Evolutionary conservation across 2,797 vertebrate genomes (phyloP), one percentile per base, ranked within the genome.

Genomic region (Psittacula derbiana): DNA sequence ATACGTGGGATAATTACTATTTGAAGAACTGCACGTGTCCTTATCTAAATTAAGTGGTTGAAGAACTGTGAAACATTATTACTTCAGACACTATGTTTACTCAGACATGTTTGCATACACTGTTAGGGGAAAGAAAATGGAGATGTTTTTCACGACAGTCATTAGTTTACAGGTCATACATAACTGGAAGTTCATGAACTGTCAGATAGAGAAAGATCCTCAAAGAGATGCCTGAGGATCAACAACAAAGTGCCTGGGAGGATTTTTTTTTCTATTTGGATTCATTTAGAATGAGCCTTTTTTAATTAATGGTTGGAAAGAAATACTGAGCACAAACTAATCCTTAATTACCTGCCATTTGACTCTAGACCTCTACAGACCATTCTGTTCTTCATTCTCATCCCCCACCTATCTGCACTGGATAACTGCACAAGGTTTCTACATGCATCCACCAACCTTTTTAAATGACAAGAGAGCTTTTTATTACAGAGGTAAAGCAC

Each of bases 41-140:
- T 94, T 95, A 96, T 75, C 71, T 75, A 95, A 95, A 92, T 91
- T 90, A 97, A 97, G 95, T 96, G 76, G 92, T 95, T 97, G 95
- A 94, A 97, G 91, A 97, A 96, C 88, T 69, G 60, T 84, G 90
- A 97, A 97, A 96, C 92, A 69, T 89, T 89, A 92, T 85, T 93
- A 95, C 65, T 97, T 91, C 92, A 97, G 94, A 95, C 81, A 95
- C 57, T 92, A 46, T 71, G 66, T 94, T 97, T 97, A 95, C 94
- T 91, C 86, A 91, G 85, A 82, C 50, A 69, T 75, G 69, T 94
- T 93, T 97, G 90, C 66, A 95, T 64, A 73, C 5, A 62, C 43
- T 40, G 28, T 27, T 61, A 27, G 27, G 1, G 1, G 8, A 43
- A 31, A 57, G 52, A 41, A 44, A 38, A 70, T 80, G 79, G 12